phyloP scores from a whole-genome alignment of 2,113 vertebrate genomes.

The Atrichornis clamosus region DNA sequence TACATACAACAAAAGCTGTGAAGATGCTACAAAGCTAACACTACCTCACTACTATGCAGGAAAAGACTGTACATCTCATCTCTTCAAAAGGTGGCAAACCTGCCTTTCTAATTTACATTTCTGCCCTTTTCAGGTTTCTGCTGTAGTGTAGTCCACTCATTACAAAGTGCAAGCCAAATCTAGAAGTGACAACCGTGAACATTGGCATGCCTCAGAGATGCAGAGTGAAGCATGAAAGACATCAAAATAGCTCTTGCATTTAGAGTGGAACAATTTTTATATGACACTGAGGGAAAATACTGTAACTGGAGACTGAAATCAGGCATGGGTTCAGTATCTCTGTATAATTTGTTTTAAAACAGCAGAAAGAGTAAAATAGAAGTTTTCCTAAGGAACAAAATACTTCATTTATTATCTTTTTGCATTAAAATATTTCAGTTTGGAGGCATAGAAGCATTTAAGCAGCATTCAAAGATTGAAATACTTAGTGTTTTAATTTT shows the following conservation, averaged over 20 bases:
- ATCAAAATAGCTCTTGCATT: neutral
- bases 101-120: neutral
- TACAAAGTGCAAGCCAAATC: neutral
- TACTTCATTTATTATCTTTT: neutral
- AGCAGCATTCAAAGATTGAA: neutral
- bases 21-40: neutral
- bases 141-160: neutral
- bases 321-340: neutral
- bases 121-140: neutral
- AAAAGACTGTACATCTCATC: neutral
- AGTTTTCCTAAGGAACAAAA: neutral
- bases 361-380: neutral
- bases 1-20: neutral
- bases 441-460: neutral
- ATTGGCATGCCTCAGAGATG: neutral
- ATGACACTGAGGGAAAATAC: neutral
- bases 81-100: neutral
- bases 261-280: neutral
- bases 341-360: neutral
- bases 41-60: fast-evolving
- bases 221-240: neutral
- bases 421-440: neutral
- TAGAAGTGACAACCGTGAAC: neutral
- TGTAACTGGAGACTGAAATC: neutral
- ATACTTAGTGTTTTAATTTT: neutral